Conservation (phyloP, 1,140 invertebrate species). For the Tribolium castaneum region DNA sequence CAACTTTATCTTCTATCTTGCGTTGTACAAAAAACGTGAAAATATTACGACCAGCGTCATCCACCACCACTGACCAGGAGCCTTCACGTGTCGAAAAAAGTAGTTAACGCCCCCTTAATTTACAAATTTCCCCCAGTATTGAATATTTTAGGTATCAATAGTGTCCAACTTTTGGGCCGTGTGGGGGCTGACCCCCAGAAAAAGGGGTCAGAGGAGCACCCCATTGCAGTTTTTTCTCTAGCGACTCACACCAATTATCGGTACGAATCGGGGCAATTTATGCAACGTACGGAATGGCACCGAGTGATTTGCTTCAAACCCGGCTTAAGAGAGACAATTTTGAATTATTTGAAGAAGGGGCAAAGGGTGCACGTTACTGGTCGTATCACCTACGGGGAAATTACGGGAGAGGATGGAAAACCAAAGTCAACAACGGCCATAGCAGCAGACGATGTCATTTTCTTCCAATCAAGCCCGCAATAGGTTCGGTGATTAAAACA, state of each 20-base stretch:
- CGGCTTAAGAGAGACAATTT: constrained; percentile 79
- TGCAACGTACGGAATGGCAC: constrained; percentile 93
- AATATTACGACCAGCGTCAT: not conserved
- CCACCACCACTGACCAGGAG: constrained; percentile 46
- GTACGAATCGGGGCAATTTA: constrained; percentile 79
- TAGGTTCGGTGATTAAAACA: not conserved
- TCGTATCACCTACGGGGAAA: constrained; percentile 86
- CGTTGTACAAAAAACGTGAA: not conserved
- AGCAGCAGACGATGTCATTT: constrained; percentile 89
- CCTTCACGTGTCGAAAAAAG: constrained; percentile 54
- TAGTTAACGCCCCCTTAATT: not conserved
- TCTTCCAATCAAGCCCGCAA: constrained; percentile 67
- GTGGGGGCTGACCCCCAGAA: constrained; percentile 88
- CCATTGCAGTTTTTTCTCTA: constrained; percentile 89
- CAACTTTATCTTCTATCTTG: not conserved
- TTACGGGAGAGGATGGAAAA: constrained; percentile 82
- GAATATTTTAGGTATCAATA: constrained; percentile 82
- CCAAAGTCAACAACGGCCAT: constrained; percentile 79
- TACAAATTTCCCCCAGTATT: not conserved
- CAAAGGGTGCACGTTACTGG: constrained; percentile 87
- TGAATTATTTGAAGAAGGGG: constrained; percentile 86
- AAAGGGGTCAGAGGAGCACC: constrained; percentile 83
- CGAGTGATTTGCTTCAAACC: constrained; percentile 89
- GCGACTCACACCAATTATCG: constrained; percentile 90
- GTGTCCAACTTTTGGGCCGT: constrained; percentile 86